Base-by-base conservation (phyloP, 2,797 vertebrate genomes). In the Nothura maculosa region DNA sequence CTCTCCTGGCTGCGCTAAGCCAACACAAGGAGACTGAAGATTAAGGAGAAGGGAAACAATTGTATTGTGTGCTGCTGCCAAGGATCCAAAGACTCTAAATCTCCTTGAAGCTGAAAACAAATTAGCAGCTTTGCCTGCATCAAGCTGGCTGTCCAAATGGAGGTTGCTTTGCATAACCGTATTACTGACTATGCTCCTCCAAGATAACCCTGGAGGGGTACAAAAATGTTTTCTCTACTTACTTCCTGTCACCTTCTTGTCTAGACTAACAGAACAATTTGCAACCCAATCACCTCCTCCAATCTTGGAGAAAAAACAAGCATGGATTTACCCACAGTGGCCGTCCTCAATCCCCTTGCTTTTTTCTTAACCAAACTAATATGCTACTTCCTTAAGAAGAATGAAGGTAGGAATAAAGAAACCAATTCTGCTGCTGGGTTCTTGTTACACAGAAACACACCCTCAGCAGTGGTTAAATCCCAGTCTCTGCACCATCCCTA, bases 71-170 rank as follows among this genome's bases (percentile, higher is more conserved):
- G 86, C 82, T 89, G 79, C 82, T 93, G 95, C 92, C 95, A 93
- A 91, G 84, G 87, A 96, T 88, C 93, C 87, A 95, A 89, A 95
- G 79, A 74, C 93, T 96, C 94, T 95, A 94, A 97, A 97, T 95
- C 96, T 96, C 95, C 91, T 94, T 84, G 92, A 97, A 96, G 96
- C 94, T 94, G 89, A 97, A 97, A 97, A 98, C 96, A 98, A 97
- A 98, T 97, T 87, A 97, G 95, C 91, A 97, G 97, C 93, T 98
- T 97, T 96, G 85, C 93, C 83, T 32, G 34, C 72, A 87, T 90
- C 93, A 92, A 92, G 72, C 78, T 74, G 70, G 61, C 93, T 75
- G 57, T 94, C 64, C 63, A 95, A 97, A 94, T 86, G 66, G 68
- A 95, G 67, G 77, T 64, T 96, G 87, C 92, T 96, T 88, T 94